Evolutionary conservation across 2,888 invertebrate species (phyloP), one percentile per base, ranked within the genome.

Genomic region (Sinelater perroti): DNA sequence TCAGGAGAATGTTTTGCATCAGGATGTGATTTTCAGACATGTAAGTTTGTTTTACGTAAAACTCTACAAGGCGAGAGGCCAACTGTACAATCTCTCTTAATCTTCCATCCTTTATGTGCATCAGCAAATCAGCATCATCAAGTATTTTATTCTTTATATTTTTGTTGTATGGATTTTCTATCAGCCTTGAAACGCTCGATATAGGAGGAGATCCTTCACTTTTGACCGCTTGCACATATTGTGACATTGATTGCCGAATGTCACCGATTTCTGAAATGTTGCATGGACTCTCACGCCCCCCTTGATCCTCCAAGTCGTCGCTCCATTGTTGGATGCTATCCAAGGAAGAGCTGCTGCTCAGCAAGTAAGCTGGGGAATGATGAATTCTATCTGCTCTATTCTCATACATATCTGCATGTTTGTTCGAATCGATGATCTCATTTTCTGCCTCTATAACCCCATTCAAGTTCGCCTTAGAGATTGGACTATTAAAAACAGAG

Each of bases 311-410:
- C 18, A 75, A 60, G 59, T 78, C 78, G 36, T 79, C 78, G 1
- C 73, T 75, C 75, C 78, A 79, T 56, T 78, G 78, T 58, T 75
- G 66, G 20, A 79, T 76, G 60, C 79, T 79, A 55, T 79, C 78
- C 56, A 79, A 67, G 4, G 77, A 77, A 1, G 78, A 78, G 57
- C 77, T 78, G 1, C 74, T 68, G 58, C 77, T 78, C 44, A 79
- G 66, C 50, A 75, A 71, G 31, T 70, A 71, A 13, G 72, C 74
- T 0, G 76, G 75, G 11, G 76, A 75, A 54, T 68, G 69, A 56
- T 65, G 61, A 7, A 53, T 62, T 24, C 65, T 56, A 53, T 51
- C 35, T 44, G 35, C 24, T 1, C 49, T 49, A 10, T 10, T 16
- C 17, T 49, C 52, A 14, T 40, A 47, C 7, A 53, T 36, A 17